Base-by-base conservation (phyloP, 2,797 vertebrate genomes). In the Gymnocypris eckloni region DNA sequence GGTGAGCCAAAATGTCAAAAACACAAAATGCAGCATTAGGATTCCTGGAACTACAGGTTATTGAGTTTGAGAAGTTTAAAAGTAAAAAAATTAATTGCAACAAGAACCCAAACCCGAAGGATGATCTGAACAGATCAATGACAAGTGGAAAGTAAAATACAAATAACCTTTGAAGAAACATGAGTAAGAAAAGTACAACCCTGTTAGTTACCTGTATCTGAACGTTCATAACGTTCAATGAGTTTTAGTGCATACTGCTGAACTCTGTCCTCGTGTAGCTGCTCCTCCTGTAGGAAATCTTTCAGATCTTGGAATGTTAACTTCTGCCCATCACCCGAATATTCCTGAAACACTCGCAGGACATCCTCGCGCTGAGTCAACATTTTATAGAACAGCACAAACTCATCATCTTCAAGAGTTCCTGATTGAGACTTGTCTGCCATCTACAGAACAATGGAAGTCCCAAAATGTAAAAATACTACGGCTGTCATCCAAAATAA, bases 321-420 rank as follows among this genome's bases (percentile, higher is more conserved):
- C 87, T 97, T 98, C 93, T 98, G 97, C 6, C 96, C 96, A 28
- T 98, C 97, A 18, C 91, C 92, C 0, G 97, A 98, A 92, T 94
- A 97, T n/a, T 94, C 92, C 91, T 95, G 95, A 90, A 99, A 99
- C 72, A 99, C 91, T 87, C 94, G 93, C 52, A 96, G 93, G 1
- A 98, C 92, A 18, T 99, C 98, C 25, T 96, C 93, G 2, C 98
- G 94, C 89, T 98, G 95, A 0, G 97, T 99, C 87, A 99, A 87
- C 89, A 97, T 96, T 91, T 98, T 98, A 91, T 99, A 99, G 94
- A 99, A 99, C 69, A 96, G 91, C 54, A 99, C 97, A 41, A 99
- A 99, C 91, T 99, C 98, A 6, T 99, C 96, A 6, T 95, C 96
- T 89, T 98, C 97, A 84, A 99, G 94, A 0, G 96, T 94, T 0